Evolutionary conservation across 2,113 vertebrate species (phyloP).

Genomic region (Onychorhynchus coronatus): DNA sequence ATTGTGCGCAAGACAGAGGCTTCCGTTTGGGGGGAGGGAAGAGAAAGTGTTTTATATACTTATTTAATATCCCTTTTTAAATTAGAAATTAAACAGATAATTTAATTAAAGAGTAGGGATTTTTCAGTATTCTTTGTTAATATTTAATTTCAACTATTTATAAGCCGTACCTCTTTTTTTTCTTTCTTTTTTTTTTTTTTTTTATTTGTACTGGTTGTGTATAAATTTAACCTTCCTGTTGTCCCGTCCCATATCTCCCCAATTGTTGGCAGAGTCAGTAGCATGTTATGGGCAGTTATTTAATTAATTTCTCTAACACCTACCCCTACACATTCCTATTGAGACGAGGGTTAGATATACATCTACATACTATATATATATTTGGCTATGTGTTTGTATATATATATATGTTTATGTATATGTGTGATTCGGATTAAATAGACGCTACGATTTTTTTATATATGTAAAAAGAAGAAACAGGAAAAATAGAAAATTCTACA

Average conservation of each 20-base stretch:
- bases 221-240: slow-evolving; percentile 73
- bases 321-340: slow-evolving; percentile 82
- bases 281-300: slow-evolving; percentile 79
- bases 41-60: slow-evolving; percentile 84
- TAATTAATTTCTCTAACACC: slow-evolving; percentile 82
- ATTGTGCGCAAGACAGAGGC: slow-evolving; percentile 63
- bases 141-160: slow-evolving; percentile 86
- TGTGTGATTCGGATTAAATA: slow-evolving; percentile 84
- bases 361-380: slow-evolving; percentile 86
- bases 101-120: slow-evolving; percentile 85
- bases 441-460: slow-evolving; percentile 81
- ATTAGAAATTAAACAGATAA: slow-evolving; percentile 86
- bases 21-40: slow-evolving; percentile 66
- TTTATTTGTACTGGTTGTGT: slow-evolving; percentile 71
- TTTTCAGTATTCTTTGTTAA: slow-evolving; percentile 86
- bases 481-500: slow-evolving; percentile 83
- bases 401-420: slow-evolving; percentile 81
- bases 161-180: slow-evolving; percentile 70
- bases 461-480: slow-evolving; percentile 81
- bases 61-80: slow-evolving; percentile 85
- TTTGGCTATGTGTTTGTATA: slow-evolving; percentile 78
- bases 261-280: slow-evolving; percentile 78
- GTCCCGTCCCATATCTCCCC: slow-evolving; percentile 66
- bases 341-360: slow-evolving; percentile 80
- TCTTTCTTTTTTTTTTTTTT: not conserved